Percentiles rank a stretch among this genome's conserved stretches.
Conservation (phyloP, 2,888 invertebrate species). For the Lasioglossum oenotherae region DNA sequence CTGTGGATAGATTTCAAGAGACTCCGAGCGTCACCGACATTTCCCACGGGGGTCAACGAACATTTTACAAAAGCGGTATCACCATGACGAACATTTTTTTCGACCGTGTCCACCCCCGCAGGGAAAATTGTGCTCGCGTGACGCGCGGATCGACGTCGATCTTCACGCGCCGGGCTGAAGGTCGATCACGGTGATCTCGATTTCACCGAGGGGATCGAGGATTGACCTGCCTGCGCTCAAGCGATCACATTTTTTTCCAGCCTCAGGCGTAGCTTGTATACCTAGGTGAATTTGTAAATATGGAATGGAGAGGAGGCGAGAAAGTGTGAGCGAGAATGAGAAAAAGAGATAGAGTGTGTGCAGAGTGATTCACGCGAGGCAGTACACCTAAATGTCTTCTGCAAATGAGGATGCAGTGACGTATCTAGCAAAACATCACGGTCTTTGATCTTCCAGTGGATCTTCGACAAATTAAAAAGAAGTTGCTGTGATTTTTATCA, state of each 20-base stretch:
- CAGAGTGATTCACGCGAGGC: slow-evolving; percentile 10
- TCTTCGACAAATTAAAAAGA: neutral
- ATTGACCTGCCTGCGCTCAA: slow-evolving; percentile 63
- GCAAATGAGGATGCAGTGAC: slow-evolving; percentile 9
- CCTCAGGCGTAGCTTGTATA: slow-evolving; percentile 69
- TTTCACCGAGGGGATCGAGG: neutral
- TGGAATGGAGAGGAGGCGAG: slow-evolving; percentile 2
- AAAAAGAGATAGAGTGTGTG: slow-evolving; percentile 19
- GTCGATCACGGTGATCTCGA: slow-evolving; percentile 8
- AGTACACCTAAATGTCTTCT: neutral
- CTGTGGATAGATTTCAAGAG: neutral
- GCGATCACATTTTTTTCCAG: slow-evolving; percentile 69
- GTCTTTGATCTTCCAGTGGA: neutral
- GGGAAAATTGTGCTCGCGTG: slow-evolving; percentile 26
- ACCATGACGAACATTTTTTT: slow-evolving; percentile 14
- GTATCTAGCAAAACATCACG: neutral
- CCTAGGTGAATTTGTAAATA: slow-evolving; percentile 70
- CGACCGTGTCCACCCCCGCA: slow-evolving; percentile 3
- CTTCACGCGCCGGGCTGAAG: slow-evolving; percentile 18
- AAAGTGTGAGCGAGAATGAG: neutral
- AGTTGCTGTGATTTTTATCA: neutral
- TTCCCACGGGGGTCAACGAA: neutral
- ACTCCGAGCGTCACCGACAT: neutral
- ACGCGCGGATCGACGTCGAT: slow-evolving; percentile 15
- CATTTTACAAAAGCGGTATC: neutral